These are phyloP conservation scores for Polypedilum vanderplanki DNA, from an alignment of 1,140 invertebrate species.

Conservation along the genomic window DNA sequence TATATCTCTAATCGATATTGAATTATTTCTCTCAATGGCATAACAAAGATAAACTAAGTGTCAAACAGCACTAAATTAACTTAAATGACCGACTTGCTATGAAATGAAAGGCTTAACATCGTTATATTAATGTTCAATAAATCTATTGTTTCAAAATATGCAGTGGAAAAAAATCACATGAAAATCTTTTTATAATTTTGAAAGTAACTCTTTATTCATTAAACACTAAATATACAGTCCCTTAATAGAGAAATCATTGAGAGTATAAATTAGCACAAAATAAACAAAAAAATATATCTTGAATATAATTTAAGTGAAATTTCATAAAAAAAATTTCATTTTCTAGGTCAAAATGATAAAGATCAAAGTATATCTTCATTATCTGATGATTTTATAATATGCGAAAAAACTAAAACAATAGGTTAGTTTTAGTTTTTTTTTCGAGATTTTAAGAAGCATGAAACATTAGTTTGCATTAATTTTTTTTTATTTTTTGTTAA, in stretches of 20 bases:
- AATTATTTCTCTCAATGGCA: neutral
- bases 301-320: slow-evolving; percentile 1
- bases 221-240: too few relatives aligned
- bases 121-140: neutral
- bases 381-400: slow-evolving; percentile 25
- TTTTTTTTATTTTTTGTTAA: too few relatives aligned
- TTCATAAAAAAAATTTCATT: too few relatives aligned
- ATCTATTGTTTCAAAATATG: neutral
- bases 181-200: too few relatives aligned
- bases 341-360: slow-evolving; percentile 21
- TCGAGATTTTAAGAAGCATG: slow-evolving; percentile 26
- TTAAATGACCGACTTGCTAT: neutral
- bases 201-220: too few relatives aligned
- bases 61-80: neutral
- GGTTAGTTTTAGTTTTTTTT: slow-evolving; percentile 34
- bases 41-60: neutral
- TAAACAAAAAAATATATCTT: neutral
- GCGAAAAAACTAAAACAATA: neutral
- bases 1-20: neutral
- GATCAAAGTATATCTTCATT: slow-evolving; percentile 13
- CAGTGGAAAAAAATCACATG: too few relatives aligned
- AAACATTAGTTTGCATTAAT: slow-evolving; percentile 18
- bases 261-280: too few relatives aligned
- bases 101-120: neutral
- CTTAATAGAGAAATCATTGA: too few relatives aligned